A percentile compares a stretch with the other conserved stretches of the same genome.
Conservation (phyloP, 2,113 vertebrate genomes). For the Corydoras sp. region DNA sequence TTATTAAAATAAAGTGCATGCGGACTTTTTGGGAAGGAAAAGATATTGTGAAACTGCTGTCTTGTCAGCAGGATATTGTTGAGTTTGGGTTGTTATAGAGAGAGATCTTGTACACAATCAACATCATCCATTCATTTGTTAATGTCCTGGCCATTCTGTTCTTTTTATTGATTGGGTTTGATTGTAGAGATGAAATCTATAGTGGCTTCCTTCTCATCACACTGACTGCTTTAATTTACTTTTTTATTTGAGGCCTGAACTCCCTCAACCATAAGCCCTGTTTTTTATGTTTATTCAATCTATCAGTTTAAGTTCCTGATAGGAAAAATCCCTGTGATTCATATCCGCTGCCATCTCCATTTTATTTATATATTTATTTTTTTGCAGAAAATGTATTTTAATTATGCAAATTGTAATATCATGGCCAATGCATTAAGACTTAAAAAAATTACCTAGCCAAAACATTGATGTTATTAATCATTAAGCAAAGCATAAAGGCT, state of each 20-base stretch:
- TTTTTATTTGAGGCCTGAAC: too few species aligned
- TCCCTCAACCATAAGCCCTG: background rate
- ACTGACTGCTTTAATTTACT: too few species aligned
- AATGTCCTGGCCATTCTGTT: too few species aligned
- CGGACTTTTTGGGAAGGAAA: slow-evolving; percentile 36
- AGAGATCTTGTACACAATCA: background rate
- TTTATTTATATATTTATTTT: background rate
- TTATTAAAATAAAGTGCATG: slow-evolving; percentile 17
- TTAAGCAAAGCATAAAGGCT: too few species aligned
- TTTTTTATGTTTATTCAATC: slow-evolving; percentile 15
- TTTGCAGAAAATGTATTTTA: background rate
- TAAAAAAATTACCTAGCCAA: too few species aligned
- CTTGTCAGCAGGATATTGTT: slow-evolving; percentile 27
- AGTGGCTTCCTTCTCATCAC: too few species aligned
- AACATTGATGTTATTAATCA: too few species aligned
- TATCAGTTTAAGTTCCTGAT: slow-evolving; percentile 33
- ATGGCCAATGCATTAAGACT: too few species aligned
- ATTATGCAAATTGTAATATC: too few species aligned
- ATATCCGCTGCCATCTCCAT: slow-evolving; percentile 18
- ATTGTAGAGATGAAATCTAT: too few species aligned
- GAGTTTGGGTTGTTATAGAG: slow-evolving; percentile 36
- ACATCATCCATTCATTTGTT: background rate
- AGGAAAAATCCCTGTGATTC: slow-evolving; percentile 21
- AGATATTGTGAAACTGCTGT: slow-evolving; percentile 33
- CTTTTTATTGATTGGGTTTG: too few species aligned